Conservation (phyloP, 2,113 vertebrate species). For the Microcebus lehilahytsara region DNA sequence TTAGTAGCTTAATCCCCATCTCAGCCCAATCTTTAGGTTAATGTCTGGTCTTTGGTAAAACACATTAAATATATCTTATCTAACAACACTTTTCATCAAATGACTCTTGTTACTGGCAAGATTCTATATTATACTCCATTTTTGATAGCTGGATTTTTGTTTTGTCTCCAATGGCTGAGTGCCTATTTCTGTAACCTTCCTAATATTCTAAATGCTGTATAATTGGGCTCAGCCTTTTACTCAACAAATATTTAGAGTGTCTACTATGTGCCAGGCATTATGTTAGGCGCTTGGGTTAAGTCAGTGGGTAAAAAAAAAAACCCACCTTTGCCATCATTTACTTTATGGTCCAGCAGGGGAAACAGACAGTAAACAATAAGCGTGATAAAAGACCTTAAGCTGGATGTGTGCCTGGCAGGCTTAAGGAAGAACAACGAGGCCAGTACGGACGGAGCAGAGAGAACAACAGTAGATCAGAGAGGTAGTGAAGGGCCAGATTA, state of each 20-base stretch:
- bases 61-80: not conserved
- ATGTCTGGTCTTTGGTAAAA: constrained; percentile 21
- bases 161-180: not conserved
- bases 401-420: not conserved
- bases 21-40: not conserved
- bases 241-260: not conserved
- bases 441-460: not conserved
- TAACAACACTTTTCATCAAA: not conserved
- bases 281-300: not conserved
- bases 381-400: not conserved
- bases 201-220: not conserved
- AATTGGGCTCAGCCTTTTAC: not conserved
- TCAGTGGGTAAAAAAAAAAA: not conserved
- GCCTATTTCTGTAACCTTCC: not conserved
- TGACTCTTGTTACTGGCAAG: not conserved
- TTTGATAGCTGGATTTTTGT: constrained; percentile 4
- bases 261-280: not conserved
- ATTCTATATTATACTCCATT: not conserved
- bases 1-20: not conserved
- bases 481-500: not conserved
- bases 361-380: not conserved
- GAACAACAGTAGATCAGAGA: not conserved
- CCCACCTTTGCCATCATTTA: not conserved
- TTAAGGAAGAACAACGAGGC: not conserved
- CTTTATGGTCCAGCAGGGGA: not conserved